Conservation (phyloP, 2,113 vertebrate species). For the Eolophus roseicapilla region DNA sequence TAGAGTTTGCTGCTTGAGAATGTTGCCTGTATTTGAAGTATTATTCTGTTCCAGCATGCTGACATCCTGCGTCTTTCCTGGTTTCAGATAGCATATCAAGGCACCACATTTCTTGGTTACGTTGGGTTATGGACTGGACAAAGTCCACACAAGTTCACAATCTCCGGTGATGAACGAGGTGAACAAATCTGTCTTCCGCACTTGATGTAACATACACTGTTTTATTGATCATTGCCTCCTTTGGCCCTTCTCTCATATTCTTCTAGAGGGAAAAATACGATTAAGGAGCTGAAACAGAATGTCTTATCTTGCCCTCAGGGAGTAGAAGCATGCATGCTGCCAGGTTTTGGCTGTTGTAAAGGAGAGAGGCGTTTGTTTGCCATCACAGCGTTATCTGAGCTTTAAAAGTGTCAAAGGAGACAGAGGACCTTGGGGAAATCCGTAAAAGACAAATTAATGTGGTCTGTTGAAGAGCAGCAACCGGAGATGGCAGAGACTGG, state of each 20-base stretch:
- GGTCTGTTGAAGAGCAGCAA: neutral
- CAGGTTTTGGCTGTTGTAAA: neutral
- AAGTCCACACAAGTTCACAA: constrained; percentile 86
- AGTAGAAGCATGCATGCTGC: neutral
- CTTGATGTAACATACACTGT: fast-evolving
- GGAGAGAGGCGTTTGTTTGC: neutral
- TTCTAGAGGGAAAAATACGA: neutral
- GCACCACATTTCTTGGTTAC: constrained; percentile 91
- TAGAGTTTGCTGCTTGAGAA: neutral
- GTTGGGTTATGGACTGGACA: constrained; percentile 96
- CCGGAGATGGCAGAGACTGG: neutral
- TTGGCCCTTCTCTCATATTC: neutral
- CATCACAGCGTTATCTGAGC: neutral
- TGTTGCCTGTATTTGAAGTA: neutral
- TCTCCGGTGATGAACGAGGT: constrained; percentile 90
- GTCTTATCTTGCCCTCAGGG: neutral
- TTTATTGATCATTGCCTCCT: neutral
- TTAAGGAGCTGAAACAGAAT: neutral
- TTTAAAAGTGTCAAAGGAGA: neutral
- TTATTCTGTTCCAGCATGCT: neutral
- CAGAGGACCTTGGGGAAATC: neutral
- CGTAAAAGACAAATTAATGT: neutral
- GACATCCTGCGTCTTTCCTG: neutral
- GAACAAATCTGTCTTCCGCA: neutral
- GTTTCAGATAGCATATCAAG: constrained; percentile 81